Base-by-base conservation (phyloP, 2,113 vertebrate genomes). In the Cyanoliseus patagonus region DNA sequence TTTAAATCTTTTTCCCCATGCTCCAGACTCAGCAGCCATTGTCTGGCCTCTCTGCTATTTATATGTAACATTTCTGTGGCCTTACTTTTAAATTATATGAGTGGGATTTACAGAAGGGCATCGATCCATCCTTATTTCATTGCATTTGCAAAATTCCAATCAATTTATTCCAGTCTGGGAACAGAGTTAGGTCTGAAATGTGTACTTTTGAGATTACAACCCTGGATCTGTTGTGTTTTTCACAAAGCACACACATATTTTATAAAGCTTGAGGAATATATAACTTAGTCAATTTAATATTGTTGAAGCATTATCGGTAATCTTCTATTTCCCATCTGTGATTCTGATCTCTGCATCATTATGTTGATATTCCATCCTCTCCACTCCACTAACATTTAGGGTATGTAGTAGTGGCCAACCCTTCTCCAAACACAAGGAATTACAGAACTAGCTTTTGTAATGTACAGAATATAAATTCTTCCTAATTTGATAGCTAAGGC, bases 281-380 rank as follows among this genome's bases (percentile, higher is more conserved):
- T 44, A 64, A n/a, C 10, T 75, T 90, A 22, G 18, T 55, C 51
- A 61, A 25, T 74, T 93, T 81, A 68, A 78, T 84, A 47, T 44
- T 90, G 51, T 73, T 39, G 62, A 84, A 84, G 24, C 22, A 22
- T 94, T 96, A 88, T 79, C 73, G 68, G 62, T 90, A 79, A 86
- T 78, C 33, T 74, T 83, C 20, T 83, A 25, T 30, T 86, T 92
- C n/a, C 55, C 27, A 42, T 78, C 61, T 83, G 68, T 81, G 88
- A 52, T 72, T 83, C 77, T 49, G 46, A 93, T 61, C 42, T 88
- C 14, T 10, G 6, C 30, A 53, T 66, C 31, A 25, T 86, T 53
- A 61, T 24, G 51, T 88, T 88, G 79, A 30, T 90, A 72, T 78
- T 90, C 85, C 63, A 23, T 55, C 53, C n/a, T 86, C 46, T 90